These are phyloP conservation scores for Pedicia rivosa DNA, from an alignment of 2,888 invertebrate genomes.

Conservation along the genomic window DNA sequence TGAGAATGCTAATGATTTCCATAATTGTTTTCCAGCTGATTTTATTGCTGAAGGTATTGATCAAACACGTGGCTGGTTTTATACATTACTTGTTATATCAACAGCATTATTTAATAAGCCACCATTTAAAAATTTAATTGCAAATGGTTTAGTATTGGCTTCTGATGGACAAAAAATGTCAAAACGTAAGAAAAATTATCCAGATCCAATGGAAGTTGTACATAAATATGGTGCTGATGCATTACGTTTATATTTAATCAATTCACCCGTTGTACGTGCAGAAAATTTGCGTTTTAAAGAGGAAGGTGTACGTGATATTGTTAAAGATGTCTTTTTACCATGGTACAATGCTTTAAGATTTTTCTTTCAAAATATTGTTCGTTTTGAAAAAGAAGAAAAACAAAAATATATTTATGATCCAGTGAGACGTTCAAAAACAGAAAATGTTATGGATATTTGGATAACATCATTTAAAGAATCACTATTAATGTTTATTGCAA, in stretches of 20 bases:
- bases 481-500: conserved; percentile 68
- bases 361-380: conserved; percentile 81
- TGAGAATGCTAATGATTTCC: conserved; percentile 75
- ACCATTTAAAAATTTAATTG: conserved; percentile 95
- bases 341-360: conserved; percentile 94
- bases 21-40: conserved; percentile 89
- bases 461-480: conserved; percentile 93
- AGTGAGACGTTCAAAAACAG: conserved; percentile 21
- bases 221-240: conserved; percentile 95
- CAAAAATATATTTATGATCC: conserved; percentile 39
- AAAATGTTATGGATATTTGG: conserved; percentile 94
- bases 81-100: conserved; percentile 91
- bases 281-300: conserved; percentile 95
- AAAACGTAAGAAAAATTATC: conserved; percentile 96
- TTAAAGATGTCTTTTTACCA: conserved; percentile 95
- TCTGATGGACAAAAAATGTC: conserved; percentile 99
- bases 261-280: conserved; percentile 94
- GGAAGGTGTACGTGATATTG: conserved; percentile 87
- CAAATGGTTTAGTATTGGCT: conserved; percentile 91
- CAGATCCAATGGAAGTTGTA: conserved; percentile 85
- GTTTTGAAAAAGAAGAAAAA: conserved; percentile 54
- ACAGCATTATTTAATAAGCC: conserved; percentile 91
- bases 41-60: conserved; percentile 99
- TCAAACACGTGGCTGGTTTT: conserved; percentile 98
- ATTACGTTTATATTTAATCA: conserved; percentile 84